Percentiles rank a stretch among this genome's conserved stretches.
These are phyloP conservation scores for Plotosus lineatus DNA, from an alignment of 2,113 vertebrate genomes.

Conservation along the genomic window DNA sequence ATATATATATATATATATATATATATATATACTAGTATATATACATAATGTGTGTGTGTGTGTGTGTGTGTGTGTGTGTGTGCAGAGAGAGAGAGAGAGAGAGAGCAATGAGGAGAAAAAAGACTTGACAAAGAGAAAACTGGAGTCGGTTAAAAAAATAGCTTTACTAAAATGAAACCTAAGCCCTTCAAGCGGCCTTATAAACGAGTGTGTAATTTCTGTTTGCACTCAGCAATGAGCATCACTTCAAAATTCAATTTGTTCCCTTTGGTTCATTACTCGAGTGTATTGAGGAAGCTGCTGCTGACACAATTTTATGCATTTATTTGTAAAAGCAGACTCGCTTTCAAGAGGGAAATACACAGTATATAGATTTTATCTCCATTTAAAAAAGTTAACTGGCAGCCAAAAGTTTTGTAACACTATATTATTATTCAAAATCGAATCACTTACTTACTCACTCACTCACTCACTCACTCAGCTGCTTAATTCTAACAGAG, in stretches of 20 bases:
- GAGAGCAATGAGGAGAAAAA: background rate
- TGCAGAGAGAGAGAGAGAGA: too few species aligned
- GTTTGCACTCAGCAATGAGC: slow-evolving; percentile 34
- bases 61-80: too few species aligned
- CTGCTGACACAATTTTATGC: background rate
- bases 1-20: too few species aligned
- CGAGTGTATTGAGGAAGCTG: slow-evolving; percentile 38
- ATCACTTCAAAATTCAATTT: slow-evolving; percentile 47
- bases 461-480: too few species aligned
- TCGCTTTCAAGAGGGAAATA: background rate
- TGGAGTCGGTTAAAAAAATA: slow-evolving; percentile 32
- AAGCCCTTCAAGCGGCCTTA: slow-evolving; percentile 8
- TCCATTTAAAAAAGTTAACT: background rate
- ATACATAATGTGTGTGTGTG: too few species aligned
- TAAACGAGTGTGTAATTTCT: slow-evolving; percentile 45
- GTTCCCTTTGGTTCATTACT: slow-evolving; percentile 46
- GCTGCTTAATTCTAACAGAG: too few species aligned
- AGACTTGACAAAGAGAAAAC: background rate
- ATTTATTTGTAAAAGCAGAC: background rate
- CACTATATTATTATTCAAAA: background rate
- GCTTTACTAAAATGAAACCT: slow-evolving; percentile 20
- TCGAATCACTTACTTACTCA: too few species aligned
- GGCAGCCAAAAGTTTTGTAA: background rate
- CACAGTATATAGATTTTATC: background rate
- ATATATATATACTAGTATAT: background rate